A percentile compares a stretch with the other conserved stretches of the same genome.
phyloP scores from a whole-genome alignment of 2,113 vertebrate genomes.

The Hippolais icterina region DNA sequence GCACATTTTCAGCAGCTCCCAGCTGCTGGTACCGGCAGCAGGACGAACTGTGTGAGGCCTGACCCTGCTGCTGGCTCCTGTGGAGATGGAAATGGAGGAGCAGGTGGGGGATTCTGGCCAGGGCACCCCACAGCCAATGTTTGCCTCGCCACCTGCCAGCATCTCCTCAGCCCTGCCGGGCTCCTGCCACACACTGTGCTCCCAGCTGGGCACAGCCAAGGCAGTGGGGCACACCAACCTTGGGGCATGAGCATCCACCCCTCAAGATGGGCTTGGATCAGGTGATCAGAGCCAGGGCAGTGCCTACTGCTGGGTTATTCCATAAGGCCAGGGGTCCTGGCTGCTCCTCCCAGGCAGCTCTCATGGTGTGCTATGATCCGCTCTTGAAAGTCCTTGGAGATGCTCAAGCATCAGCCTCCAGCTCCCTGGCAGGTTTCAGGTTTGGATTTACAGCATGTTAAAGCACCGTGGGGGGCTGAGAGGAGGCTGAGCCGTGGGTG shows the following conservation, averaged over 20 bases:
- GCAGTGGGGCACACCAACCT: background rate
- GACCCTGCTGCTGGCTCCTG: background rate
- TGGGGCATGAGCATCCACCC: background rate
- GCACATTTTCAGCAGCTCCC: background rate
- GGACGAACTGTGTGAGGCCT: background rate
- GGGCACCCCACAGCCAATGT: background rate
- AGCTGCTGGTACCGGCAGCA: background rate
- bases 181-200: accelerated
- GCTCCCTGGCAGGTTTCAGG: background rate
- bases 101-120: background rate
- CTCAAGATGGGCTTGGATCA: accelerated
- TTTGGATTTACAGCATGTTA: background rate
- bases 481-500: background rate
- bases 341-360: background rate
- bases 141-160: background rate
- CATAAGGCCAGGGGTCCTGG: background rate
- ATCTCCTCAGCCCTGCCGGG: accelerated
- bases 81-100: background rate
- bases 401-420: background rate
- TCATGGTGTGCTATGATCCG: accelerated
- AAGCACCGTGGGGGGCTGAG: background rate
- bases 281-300: background rate
- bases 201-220: background rate
- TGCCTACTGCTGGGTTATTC: background rate
- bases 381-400: background rate